Evolutionary conservation across 2,797 vertebrate species (phyloP).

Genomic region (Phalloptychus januarius): DNA sequence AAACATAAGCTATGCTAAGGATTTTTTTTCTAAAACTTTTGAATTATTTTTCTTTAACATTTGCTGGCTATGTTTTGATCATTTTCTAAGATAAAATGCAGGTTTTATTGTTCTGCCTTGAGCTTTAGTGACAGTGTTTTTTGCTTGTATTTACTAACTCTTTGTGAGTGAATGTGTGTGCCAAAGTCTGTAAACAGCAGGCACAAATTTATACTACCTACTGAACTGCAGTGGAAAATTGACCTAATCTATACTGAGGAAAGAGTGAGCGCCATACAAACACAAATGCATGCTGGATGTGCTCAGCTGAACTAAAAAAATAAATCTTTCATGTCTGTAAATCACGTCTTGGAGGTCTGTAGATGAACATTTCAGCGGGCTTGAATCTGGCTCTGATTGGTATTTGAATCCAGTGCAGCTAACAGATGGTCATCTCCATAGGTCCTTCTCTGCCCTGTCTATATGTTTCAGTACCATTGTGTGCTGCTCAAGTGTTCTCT

Average conservation of each 20-base stretch:
- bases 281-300: neutral
- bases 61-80: neutral
- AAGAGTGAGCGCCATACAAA: neutral
- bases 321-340: neutral
- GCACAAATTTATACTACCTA: neutral
- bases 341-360: neutral
- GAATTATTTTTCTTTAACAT: conserved; percentile 4
- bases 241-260: neutral
- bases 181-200: neutral
- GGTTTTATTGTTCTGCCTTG: neutral
- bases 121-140: neutral
- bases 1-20: conserved; percentile 1
- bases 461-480: neutral
- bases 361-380: conserved; percentile 10
- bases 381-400: conserved; percentile 2
- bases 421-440: conserved; percentile 21
- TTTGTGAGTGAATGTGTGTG: neutral
- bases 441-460: neutral
- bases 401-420: conserved; percentile 23
- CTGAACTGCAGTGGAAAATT: conserved; percentile 3
- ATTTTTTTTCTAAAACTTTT: neutral
- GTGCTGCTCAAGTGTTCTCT: neutral
- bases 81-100: neutral
- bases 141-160: neutral
- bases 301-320: neutral